Conservation (phyloP, 2,888 invertebrate species). For the Physocephala rufipes region DNA sequence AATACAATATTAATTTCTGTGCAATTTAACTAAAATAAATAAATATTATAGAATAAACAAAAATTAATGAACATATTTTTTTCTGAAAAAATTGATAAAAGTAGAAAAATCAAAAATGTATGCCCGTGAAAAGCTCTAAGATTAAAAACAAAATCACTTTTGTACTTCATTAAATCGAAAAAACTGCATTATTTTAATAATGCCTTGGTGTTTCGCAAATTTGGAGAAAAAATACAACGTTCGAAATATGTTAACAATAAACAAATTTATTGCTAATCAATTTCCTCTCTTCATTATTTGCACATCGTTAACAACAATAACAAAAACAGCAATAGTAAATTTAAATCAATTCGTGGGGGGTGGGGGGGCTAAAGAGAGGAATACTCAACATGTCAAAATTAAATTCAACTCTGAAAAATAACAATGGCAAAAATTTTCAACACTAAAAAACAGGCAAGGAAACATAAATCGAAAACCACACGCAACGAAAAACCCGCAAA, state of each 20-base stretch:
- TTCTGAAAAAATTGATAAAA: too few species aligned
- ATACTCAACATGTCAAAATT: constrained; percentile 14
- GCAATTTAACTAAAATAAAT: neutral
- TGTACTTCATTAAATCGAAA: constrained; percentile 15
- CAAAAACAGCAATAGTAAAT: constrained; percentile 3
- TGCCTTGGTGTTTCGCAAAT: constrained; percentile 36
- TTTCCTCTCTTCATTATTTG: neutral
- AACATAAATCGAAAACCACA: neutral
- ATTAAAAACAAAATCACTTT: constrained; percentile 13
- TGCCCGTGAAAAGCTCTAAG: too few species aligned
- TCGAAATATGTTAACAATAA: constrained; percentile 19
- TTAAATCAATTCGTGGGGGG: constrained; percentile 29
- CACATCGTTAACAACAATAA: neutral
- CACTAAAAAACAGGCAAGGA: constrained; percentile 30
- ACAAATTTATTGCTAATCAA: neutral
- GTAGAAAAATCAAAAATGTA: too few species aligned
- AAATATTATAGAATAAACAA: constrained; percentile 7
- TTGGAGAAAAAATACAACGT: constrained; percentile 27
- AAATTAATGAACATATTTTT: too few species aligned
- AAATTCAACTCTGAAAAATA: neutral
- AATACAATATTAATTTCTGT: constrained; percentile 36
- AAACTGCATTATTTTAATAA: constrained; percentile 8
- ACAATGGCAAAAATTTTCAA: neutral
- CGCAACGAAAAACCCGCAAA: constrained; percentile 38
- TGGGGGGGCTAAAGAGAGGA: constrained; percentile 25